Conservation (phyloP, 2,797 vertebrate genomes). For the Crotalus adamanteus region DNA sequence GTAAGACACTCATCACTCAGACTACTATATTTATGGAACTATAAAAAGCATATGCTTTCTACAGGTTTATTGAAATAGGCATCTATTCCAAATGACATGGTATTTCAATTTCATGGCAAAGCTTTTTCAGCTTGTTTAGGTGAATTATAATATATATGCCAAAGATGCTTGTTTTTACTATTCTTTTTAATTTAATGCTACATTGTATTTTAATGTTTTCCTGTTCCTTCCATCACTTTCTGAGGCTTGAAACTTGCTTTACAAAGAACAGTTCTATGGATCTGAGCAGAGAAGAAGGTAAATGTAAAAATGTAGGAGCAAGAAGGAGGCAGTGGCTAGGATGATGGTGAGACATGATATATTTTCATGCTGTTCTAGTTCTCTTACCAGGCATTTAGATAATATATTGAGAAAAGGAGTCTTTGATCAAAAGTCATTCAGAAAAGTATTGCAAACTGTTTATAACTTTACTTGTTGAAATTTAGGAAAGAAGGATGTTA, state of each 20-base stretch:
- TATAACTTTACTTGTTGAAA: background rate
- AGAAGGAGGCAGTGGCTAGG: background rate
- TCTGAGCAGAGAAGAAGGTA: background rate
- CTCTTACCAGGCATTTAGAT: background rate
- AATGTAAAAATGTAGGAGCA: background rate
- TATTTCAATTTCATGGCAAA: constrained; percentile 8
- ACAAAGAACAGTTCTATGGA: background rate
- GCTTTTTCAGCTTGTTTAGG: background rate
- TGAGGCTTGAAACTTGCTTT: background rate
- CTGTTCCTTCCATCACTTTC: background rate
- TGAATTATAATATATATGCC: background rate
- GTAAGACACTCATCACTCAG: constrained; percentile 16
- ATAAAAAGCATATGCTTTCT: background rate
- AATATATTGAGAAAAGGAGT: background rate
- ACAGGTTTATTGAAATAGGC: background rate
- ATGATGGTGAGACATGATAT: background rate
- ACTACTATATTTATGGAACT: constrained; percentile 21
- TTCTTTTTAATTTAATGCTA: background rate
- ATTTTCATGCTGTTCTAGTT: background rate
- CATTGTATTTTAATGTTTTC: background rate
- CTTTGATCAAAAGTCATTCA: background rate
- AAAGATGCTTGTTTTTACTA: background rate
- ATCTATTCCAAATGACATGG: background rate
- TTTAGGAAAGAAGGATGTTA: constrained; percentile 5
- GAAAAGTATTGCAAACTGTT: background rate